Conservation (phyloP, 1,140 invertebrate genomes). For the Gonatopus flavifemur region DNA sequence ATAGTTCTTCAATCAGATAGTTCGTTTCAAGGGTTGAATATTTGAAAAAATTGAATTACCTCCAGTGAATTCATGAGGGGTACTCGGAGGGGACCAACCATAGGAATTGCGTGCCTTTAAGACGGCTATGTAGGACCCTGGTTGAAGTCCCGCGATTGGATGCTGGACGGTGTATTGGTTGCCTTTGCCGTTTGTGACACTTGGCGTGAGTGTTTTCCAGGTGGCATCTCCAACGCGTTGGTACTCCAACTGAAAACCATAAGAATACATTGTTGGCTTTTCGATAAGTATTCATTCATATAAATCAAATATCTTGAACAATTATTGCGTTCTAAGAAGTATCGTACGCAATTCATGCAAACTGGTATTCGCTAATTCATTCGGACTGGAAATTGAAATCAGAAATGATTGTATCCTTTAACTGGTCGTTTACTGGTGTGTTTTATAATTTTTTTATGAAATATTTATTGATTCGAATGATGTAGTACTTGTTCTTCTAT, state of each 20-base stretch:
- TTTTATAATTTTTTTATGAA: too few relatives aligned
- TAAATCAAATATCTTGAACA: background rate
- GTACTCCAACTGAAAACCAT: constrained; percentile 39
- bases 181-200: constrained; percentile 34
- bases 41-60: constrained; percentile 18
- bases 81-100: constrained; percentile 42
- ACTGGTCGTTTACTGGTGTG: too few relatives aligned
- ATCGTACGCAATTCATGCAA: background rate
- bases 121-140: constrained; percentile 39
- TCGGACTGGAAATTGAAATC: too few relatives aligned
- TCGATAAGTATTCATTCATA: background rate
- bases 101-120: constrained; percentile 39
- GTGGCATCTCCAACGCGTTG: constrained; percentile 28
- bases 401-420: too few relatives aligned
- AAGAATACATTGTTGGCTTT: background rate
- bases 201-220: constrained; percentile 31
- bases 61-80: constrained; percentile 30
- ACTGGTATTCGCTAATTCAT: too few relatives aligned
- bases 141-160: constrained; percentile 31
- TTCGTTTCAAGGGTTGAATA: background rate
- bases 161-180: constrained; percentile 35
- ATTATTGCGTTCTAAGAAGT: background rate
- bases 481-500: too few relatives aligned
- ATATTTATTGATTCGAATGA: too few relatives aligned
- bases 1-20: background rate